Percentiles rank a stretch among this genome's conserved stretches.
phyloP scores from a whole-genome alignment of 2,113 vertebrate species.

The Mesocricetus auratus region DNA sequence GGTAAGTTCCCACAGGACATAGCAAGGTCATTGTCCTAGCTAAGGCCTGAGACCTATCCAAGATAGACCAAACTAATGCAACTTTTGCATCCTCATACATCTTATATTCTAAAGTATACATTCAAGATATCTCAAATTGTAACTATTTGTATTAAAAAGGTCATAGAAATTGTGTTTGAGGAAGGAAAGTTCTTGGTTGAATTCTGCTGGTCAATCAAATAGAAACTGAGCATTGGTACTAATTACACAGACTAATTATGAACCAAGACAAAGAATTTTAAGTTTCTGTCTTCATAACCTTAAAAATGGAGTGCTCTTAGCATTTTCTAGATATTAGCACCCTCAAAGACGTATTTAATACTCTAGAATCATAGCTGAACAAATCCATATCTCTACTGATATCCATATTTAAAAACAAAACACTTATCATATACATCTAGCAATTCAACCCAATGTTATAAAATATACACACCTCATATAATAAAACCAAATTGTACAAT shows the following conservation, averaged over 20 bases:
- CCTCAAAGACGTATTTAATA: not conserved
- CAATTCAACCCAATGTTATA: not conserved
- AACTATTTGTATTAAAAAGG: conserved; percentile 14
- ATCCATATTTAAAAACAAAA: not conserved
- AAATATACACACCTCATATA: not conserved
- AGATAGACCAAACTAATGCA: conserved; percentile 40
- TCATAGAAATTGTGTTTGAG: not conserved
- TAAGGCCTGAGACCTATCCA: conserved; percentile 28
- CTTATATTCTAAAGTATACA: conserved; percentile 34
- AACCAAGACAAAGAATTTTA: not conserved
- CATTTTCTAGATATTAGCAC: not conserved
- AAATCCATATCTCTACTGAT: not conserved
- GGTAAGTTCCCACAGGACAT: not conserved
- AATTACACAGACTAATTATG: not conserved
- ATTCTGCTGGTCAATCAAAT: not conserved
- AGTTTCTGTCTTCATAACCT: not conserved
- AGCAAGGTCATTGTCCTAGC: not conserved
- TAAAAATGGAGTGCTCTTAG: not conserved
- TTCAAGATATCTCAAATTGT: not conserved
- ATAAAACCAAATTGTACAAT: not conserved
- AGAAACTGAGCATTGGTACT: not conserved
- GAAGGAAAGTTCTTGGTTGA: not conserved
- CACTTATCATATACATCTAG: not conserved
- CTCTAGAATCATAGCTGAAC: not conserved
- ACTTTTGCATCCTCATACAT: conserved; percentile 1